Conservation (phyloP, 2,797 vertebrate genomes). For the Gila robusta region DNA sequence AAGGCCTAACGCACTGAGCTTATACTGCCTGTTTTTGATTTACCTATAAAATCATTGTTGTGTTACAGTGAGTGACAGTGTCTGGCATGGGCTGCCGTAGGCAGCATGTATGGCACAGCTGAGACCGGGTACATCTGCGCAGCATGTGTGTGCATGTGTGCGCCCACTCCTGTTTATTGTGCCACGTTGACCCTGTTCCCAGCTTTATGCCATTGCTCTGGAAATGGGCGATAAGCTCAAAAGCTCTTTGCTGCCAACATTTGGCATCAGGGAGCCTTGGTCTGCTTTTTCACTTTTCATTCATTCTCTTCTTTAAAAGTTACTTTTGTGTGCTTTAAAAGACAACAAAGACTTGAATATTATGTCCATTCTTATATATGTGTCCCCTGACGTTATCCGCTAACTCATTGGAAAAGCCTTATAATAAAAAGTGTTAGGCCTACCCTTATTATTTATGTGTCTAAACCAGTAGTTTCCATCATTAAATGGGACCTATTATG, state of each 20-base stretch:
- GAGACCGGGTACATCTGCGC: slow-evolving; percentile 51
- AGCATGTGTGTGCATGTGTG: slow-evolving; percentile 27
- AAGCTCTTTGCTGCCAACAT: slow-evolving; percentile 37
- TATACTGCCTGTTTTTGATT: background rate
- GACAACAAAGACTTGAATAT: background rate
- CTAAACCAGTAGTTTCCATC: background rate
- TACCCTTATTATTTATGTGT: background rate
- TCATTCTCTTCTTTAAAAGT: slow-evolving; percentile 23
- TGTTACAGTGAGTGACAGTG: slow-evolving; percentile 42
- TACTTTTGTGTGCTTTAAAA: slow-evolving; percentile 21
- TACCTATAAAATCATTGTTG: slow-evolving; percentile 23
- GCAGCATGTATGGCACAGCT: slow-evolving; percentile 53
- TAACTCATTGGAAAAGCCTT: background rate
- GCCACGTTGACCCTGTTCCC: slow-evolving; percentile 53
- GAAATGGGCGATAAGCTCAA: slow-evolving; percentile 58
- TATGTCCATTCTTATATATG: background rate
- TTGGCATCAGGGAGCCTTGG: background rate
- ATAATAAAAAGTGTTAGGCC: background rate
- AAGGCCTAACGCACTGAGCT: background rate
- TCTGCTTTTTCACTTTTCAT: slow-evolving; percentile 26
- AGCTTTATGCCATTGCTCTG: slow-evolving; percentile 55
- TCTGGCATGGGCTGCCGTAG: slow-evolving; percentile 50
- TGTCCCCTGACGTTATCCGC: background rate
- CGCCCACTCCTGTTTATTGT: slow-evolving; percentile 37
- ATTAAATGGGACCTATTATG: background rate